Conservation (phyloP, 2,888 invertebrate genomes). For the Sphaeridia pumilis region DNA sequence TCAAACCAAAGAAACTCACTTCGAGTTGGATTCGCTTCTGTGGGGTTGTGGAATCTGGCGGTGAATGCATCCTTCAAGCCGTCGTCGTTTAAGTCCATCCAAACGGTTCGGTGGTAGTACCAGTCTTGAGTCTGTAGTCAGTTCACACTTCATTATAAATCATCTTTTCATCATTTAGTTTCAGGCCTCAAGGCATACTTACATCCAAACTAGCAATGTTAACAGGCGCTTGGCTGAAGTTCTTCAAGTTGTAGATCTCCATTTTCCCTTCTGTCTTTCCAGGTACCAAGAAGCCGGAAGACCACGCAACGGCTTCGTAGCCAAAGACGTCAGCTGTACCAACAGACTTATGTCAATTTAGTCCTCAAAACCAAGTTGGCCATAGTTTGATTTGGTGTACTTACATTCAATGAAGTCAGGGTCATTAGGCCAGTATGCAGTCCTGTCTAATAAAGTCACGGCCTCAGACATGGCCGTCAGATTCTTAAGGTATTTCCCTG, state of each 20-base stretch:
- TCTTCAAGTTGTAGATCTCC: constrained; percentile 35
- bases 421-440: constrained; percentile 37
- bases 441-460: constrained; percentile 26
- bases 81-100: constrained; percentile 37
- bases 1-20: constrained; percentile 35
- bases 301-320: constrained; percentile 36
- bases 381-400: no score
- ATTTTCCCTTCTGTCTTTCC: constrained; percentile 36
- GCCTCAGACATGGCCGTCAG: constrained; percentile 22
- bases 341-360: no score
- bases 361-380: no score
- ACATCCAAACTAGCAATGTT: constrained; percentile 32
- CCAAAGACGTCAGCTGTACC: constrained; percentile 32
- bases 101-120: constrained; percentile 37
- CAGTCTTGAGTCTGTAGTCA: constrained; percentile 23
- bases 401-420: constrained; percentile 36
- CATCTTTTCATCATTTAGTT: no score
- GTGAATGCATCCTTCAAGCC: constrained; percentile 37
- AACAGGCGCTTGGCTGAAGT: constrained; percentile 17
- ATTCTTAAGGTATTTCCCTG: constrained; percentile 19
- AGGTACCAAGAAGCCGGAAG: constrained; percentile 37
- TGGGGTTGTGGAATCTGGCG: constrained; percentile 20
- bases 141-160: no score
- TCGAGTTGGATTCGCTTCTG: constrained; percentile 8
- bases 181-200: no score